These are phyloP conservation scores for Tamias sibiricus DNA, from an alignment of 2,113 vertebrate species.

Conservation along the genomic window DNA sequence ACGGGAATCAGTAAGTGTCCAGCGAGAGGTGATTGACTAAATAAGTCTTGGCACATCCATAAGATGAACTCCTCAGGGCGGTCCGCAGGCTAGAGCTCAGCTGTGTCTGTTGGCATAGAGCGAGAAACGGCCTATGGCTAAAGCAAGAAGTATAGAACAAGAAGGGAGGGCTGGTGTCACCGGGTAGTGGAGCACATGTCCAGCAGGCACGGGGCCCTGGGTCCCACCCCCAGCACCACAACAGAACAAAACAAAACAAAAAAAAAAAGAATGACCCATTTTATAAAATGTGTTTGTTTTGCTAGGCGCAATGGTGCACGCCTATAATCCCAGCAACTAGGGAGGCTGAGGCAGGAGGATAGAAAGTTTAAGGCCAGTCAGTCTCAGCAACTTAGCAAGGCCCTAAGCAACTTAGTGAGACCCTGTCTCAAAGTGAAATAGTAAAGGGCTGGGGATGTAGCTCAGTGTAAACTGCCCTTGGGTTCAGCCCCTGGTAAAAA, in stretches of 20 bases:
- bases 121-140: not conserved
- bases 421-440: too few relatives aligned
- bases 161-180: not conserved
- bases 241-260: not conserved
- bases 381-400: too few relatives aligned
- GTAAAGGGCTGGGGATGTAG: too few relatives aligned
- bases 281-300: not conserved
- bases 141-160: not conserved
- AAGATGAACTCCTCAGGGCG: fast-evolving
- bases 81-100: not conserved
- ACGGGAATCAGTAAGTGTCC: not conserved
- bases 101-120: fast-evolving
- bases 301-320: too few relatives aligned
- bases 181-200: not conserved
- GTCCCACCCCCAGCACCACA: not conserved
- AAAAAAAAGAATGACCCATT: not conserved
- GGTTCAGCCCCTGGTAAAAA: too few relatives aligned
- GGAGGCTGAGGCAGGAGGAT: too few relatives aligned
- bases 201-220: too few relatives aligned
- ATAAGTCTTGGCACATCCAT: fast-evolving
- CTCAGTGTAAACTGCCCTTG: too few relatives aligned
- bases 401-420: too few relatives aligned
- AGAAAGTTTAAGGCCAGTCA: too few relatives aligned
- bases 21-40: not conserved
- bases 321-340: too few relatives aligned